Base-by-base conservation (phyloP, 1,140 invertebrate genomes). In the Cydia splendana region DNA sequence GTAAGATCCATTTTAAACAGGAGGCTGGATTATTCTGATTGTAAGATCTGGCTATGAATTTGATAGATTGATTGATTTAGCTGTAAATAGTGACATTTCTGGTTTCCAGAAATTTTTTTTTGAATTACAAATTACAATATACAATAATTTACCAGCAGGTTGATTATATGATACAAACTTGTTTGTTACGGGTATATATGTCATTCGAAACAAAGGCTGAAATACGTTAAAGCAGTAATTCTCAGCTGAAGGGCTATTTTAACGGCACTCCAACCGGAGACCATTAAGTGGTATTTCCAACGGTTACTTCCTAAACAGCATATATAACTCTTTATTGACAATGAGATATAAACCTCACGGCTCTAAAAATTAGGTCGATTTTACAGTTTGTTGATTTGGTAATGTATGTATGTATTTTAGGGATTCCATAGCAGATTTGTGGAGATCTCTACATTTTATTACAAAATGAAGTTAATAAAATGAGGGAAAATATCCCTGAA, bases 401-500 rank as follows among this genome's bases (percentile, higher is more conserved):
- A 57, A 57, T 57, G n/a, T 57, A 57, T 57, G n/a, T 57, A 57
- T 18, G 53, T 7, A 18, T 57, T 57, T 57, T 57, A 57, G 53
- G n/a, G 18, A 62, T 18, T 9, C 7, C 57, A 24, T 24, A 20
- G 57, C 10, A 62, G 18, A 62, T 83, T 87, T 79, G 80, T 80
- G 79, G 77, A 84, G 80, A 84, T 82, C 78, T 74, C 45, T 28
- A 62, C 76, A 77, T 85, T 88, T 85, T 86, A 86, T 75, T 81
- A 78, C 79, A 65, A 24, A 78, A 78, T 79, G 80, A 84, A 79
- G 82, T 86, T 85, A 84, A 85, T 87, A 82, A 87, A 87, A 84
- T 79, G 80, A 79, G 81, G 76, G 77, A 83, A 85, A 82, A 84
- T 85, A 84, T 81, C 77, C 6, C 34, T 42, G 34, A 45, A 71